phyloP scores from a whole-genome alignment of 2,888 invertebrate species.

The Noctua janthe region DNA sequence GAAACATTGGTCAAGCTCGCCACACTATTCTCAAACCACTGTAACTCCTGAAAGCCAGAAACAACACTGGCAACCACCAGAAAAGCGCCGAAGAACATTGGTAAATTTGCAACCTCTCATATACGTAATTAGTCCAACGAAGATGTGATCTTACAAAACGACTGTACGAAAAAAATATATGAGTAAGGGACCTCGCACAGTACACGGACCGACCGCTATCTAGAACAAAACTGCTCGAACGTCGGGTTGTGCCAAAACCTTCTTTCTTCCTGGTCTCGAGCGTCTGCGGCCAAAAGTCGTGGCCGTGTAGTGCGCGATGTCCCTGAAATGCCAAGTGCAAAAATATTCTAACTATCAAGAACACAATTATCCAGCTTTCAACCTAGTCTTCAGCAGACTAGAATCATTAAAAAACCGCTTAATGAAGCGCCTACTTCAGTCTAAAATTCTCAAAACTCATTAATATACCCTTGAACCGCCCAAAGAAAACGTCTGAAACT shows the following conservation, averaged over 20 bases:
- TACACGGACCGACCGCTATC: not conserved
- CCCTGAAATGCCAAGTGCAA: not conserved
- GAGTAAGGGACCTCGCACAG: not conserved
- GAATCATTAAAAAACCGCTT: constrained; percentile 13
- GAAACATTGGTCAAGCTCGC: no score
- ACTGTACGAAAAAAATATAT: not conserved
- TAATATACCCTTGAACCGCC: constrained; percentile 15
- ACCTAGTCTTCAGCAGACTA: not conserved
- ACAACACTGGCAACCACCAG: no score
- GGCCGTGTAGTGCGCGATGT: no score
- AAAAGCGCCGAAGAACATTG: no score
- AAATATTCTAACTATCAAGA: not conserved
- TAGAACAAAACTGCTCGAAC: not conserved
- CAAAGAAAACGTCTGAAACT: constrained; percentile 36
- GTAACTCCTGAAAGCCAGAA: no score
- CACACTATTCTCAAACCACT: no score
- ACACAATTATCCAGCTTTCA: not conserved
- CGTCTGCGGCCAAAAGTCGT: not conserved
- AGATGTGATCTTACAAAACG: not conserved
- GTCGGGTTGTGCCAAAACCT: no score
- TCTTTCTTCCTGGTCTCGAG: not conserved
- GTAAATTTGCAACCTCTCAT: not conserved
- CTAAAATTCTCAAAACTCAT: constrained; percentile 33
- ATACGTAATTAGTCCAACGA: not conserved
- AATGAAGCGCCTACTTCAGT: constrained; percentile 1